Evolutionary conservation across 37 sponge, comb jelly and placozoan genomes (phyloP), one percentile per base, ranked within the genome.

Genomic region (Mnemiopsis leidyi): DNA sequence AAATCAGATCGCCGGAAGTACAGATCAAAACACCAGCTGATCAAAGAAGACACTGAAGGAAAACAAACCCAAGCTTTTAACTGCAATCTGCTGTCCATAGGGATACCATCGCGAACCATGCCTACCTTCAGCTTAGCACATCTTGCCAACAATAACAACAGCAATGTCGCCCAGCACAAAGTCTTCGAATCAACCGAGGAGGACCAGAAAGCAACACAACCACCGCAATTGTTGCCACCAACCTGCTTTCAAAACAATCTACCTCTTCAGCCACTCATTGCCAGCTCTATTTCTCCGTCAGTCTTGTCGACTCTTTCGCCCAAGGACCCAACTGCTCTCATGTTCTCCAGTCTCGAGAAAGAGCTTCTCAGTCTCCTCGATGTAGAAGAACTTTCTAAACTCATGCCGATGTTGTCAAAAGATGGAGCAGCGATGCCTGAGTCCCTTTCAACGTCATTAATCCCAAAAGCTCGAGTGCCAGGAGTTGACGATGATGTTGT

Each of bases 41-140:
- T 18, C 9, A 48, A 13, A 48, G 9, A 48, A 48, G 61, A 48
- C 13, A 48, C 13, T 5, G 9, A 13, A 13, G 61, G 61, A 48
- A 5, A 48, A 18, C 61, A 48, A 18, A 13, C 61, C 13, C 61
- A 5, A 48, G 61, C 13, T 5, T 13, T 48, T 5, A 48, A 13
- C 13, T 48, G 61, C 13, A 13, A 13, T 18, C 61, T 18, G 61
- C 61, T 48, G 61, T 5, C 5, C 5, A 48, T 48, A 48, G 61
- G 61, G 13, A 48, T 48, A 48, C 61, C 61, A 5, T 48, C 61
- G 13, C 61, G 61, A 48, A 48, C 61, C 5, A 48, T 48, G 20
- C 79, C 79, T 13, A 77, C 79, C 0, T 77, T 77, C 36, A 77
- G 79, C 18, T 36, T 77, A 36, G 79, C 79, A 1, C 26, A 77